Percentiles rank a stretch among this genome's conserved stretches.
phyloP scores from a whole-genome alignment of 1,140 invertebrate species.

The Apolygus lucorum region DNA sequence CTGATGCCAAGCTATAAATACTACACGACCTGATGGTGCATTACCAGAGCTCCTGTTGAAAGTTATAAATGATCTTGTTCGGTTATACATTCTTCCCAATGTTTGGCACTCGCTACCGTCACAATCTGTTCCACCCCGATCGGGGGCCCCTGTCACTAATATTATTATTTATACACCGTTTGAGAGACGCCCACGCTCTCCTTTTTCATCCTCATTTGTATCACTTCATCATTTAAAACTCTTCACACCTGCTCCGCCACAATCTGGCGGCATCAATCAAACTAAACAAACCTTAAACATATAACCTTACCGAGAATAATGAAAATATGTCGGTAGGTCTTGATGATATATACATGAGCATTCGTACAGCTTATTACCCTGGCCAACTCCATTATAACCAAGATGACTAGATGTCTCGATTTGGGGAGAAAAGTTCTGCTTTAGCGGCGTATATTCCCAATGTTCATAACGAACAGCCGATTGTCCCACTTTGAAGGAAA shows the following conservation, averaged over 20 bases:
- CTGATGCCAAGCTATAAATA: neutral
- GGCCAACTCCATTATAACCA: too few relatives aligned
- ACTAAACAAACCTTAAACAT: too few relatives aligned
- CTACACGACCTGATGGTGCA: neutral
- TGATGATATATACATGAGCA: too few relatives aligned
- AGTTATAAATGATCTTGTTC: slow-evolving; percentile 1
- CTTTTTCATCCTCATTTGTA: slow-evolving; percentile 1
- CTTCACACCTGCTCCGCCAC: neutral
- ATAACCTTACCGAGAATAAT: too few relatives aligned
- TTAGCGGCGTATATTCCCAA: too few relatives aligned
- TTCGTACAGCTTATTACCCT: too few relatives aligned
- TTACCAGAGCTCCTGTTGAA: neutral
- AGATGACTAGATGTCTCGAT: too few relatives aligned
- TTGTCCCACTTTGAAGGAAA: too few relatives aligned
- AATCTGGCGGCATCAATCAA: neutral
- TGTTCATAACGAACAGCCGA: too few relatives aligned
- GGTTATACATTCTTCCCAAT: neutral
- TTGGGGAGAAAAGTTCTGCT: too few relatives aligned
- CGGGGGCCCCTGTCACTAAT: neutral
- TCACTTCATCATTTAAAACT: neutral
- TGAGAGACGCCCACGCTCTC: neutral
- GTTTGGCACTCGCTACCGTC: neutral
- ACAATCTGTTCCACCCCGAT: neutral
- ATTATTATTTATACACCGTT: neutral
- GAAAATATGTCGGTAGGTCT: too few relatives aligned